Evolutionary conservation across 37 sponge, comb jelly and placozoan genomes (phyloP).

Genomic region (Crambe crambe): DNA sequence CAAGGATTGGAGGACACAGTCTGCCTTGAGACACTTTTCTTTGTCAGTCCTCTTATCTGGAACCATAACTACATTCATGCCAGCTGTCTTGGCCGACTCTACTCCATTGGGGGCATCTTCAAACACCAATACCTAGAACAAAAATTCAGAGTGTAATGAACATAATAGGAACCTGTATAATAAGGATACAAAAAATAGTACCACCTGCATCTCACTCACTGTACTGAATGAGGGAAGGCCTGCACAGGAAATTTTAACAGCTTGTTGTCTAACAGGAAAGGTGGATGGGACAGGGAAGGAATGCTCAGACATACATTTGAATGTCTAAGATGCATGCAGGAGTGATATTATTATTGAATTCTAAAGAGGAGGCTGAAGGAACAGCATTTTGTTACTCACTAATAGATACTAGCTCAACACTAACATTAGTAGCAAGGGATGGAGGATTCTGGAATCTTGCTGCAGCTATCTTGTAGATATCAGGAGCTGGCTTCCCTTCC

Average conservation of each 20-base stretch:
- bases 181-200: too few relatives aligned
- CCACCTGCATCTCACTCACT: too few relatives aligned
- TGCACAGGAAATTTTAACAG: too few relatives aligned
- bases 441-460: conserved; percentile 74
- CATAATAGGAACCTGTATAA: background rate
- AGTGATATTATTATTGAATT: too few relatives aligned
- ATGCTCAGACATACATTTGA: too few relatives aligned
- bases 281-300: too few relatives aligned
- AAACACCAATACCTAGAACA: conserved; percentile 83
- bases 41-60: conserved; percentile 75
- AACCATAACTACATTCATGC: conserved; percentile 88
- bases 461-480: conserved; percentile 84
- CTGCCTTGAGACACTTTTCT: conserved; percentile 61
- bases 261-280: too few relatives aligned
- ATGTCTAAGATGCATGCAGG: too few relatives aligned
- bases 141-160: background rate
- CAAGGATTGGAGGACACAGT: conserved; percentile 73
- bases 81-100: conserved; percentile 83
- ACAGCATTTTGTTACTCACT: too few relatives aligned
- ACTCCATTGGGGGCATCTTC: conserved; percentile 99
- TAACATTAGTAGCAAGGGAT: conserved; percentile 48
- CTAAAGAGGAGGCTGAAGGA: too few relatives aligned
- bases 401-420: too few relatives aligned
- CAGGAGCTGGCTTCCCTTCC: conserved; percentile 92
- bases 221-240: too few relatives aligned